phyloP scores from a whole-genome alignment of 2,797 vertebrate species.

The Margarornis squamiger region DNA sequence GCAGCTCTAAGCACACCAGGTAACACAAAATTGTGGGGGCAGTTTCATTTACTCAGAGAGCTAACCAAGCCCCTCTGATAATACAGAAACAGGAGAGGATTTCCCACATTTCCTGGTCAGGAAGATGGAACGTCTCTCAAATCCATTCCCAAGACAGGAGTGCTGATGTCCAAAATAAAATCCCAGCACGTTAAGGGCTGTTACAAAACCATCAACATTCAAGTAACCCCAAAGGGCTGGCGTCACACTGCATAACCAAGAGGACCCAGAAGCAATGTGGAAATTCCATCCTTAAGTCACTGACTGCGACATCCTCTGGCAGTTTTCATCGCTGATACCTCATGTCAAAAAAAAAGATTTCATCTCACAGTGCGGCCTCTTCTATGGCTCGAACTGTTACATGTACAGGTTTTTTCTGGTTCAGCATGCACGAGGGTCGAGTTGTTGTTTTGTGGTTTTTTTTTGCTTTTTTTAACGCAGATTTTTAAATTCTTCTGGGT shows the following conservation, averaged over 20 bases:
- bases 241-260: slow-evolving; percentile 11
- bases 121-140: not conserved
- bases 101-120: not conserved
- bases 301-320: slow-evolving; percentile 6
- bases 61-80: not conserved
- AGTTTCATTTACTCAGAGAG: not conserved
- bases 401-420: not conserved
- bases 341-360: not conserved
- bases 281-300: slow-evolving; percentile 63
- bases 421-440: not conserved
- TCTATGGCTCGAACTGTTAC: not conserved
- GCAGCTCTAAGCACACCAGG: not conserved
- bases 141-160: not conserved
- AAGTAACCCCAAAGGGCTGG: not conserved
- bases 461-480: not conserved
- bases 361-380: not conserved
- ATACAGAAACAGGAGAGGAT: not conserved
- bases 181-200: not conserved
- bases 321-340: slow-evolving; percentile 27
- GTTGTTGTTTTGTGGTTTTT: not conserved
- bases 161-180: not conserved
- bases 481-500: not conserved
- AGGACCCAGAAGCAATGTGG: slow-evolving; percentile 19
- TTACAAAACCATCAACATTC: slow-evolving; percentile 5
- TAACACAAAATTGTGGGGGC: accelerated